A percentile compares a stretch with the other conserved stretches of the same genome.
These are phyloP conservation scores for Oceanodroma tethys DNA, from an alignment of 2,113 vertebrate species.

Conservation along the genomic window DNA sequence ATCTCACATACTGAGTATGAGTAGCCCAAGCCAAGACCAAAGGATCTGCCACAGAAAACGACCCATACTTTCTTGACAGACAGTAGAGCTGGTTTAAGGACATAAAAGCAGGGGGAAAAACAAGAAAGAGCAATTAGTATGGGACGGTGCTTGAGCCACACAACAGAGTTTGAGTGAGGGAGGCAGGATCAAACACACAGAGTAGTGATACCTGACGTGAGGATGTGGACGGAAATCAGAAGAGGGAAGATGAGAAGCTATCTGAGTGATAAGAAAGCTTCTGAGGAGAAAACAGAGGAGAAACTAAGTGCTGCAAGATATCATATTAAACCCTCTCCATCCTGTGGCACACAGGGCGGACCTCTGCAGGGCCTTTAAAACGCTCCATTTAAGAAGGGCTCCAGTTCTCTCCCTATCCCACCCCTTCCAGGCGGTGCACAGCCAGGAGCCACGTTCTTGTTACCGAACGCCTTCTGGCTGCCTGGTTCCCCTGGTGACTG, in stretches of 20 bases:
- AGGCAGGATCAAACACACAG: conserved; percentile 33
- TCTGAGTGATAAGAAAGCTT: conserved; percentile 96
- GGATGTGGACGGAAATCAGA: conserved; percentile 83
- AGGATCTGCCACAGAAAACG: not conserved
- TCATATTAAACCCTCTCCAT: not conserved
- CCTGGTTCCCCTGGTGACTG: not conserved
- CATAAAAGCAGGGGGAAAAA: not conserved
- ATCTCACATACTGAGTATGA: not conserved
- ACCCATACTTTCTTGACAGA: not conserved
- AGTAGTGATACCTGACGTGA: conserved; percentile 85
- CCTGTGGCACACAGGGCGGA: not conserved
- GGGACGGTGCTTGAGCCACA: not conserved
- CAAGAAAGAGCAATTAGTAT: conserved; percentile 15
- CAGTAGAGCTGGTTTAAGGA: not conserved
- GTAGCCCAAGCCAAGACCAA: not conserved
- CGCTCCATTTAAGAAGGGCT: not conserved
- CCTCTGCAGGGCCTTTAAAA: not conserved
- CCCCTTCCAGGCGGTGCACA: not conserved
- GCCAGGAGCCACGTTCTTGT: not conserved
- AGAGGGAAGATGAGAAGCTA: conserved; percentile 98
- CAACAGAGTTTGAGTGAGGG: conserved; percentile 29
- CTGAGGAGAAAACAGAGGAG: conserved; percentile 78
- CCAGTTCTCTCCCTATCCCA: not conserved
- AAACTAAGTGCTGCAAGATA: conserved; percentile 28
- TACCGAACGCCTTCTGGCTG: not conserved